Base-by-base conservation (phyloP, 2,888 invertebrate species). In the Sialis fuliginosa region DNA sequence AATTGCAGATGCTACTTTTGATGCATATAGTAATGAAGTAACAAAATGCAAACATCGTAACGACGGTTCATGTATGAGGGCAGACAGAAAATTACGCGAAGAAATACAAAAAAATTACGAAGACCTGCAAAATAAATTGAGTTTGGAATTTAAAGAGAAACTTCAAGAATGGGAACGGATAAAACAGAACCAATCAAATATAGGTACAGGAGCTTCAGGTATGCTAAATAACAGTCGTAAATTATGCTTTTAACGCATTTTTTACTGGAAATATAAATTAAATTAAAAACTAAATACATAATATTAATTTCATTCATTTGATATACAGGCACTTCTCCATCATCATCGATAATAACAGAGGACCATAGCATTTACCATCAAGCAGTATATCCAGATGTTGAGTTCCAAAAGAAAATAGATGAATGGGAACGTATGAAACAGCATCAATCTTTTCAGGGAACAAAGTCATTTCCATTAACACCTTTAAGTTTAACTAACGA, bases 71-170 rank as follows among this genome's bases (percentile, higher is more conserved):
- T 22, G 33, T 31, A 30, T 31, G 10, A 30, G 31, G 13, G 39
- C 39, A 5, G 10, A 39, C 10, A 47, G 49, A 34, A 53, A 60
- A 45, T 60, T 67, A 44, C 68, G 75, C 50, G 76, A 77, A 44
- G 85, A 85, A 62, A 79, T 85, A 45, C 77, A 80, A 49, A 68
- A 74, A 48, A 78, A 79, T 58, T 86, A 84, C 60, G 74, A 75
- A 10, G 75, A 78, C 32, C 64, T 86, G n/a, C 81, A 81, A 58
- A 74, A 77, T 39, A 74, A 81, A 52, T 64, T 87, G n/a, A 75
- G 80, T 45, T 67, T 74, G 48, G 86, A 87, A 61, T 82, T 86
- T 62, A 78, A 82, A 33, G 75, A 75, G 45, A 83, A 88, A 57
- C 66, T 80, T 46, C 66, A 69, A 49, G 81, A 81, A 61, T 65